These are phyloP conservation scores for Philereme transversata DNA, from an alignment of 2,888 invertebrate genomes.

Conservation along the genomic window DNA sequence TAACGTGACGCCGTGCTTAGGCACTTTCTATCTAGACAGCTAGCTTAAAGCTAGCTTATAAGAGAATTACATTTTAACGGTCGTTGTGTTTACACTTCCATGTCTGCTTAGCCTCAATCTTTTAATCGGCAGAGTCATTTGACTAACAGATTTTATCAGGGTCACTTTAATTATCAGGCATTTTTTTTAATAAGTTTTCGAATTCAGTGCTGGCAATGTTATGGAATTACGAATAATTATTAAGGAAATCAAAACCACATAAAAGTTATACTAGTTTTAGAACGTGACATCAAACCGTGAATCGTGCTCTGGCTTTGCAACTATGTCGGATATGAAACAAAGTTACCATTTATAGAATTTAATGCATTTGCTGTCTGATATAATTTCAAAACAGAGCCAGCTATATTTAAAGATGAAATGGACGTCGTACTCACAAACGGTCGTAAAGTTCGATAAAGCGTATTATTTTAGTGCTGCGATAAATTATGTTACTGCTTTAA, in stretches of 20 bases:
- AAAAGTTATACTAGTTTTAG: constrained; percentile 9
- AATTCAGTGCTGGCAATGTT: constrained; percentile 4
- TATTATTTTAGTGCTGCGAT: constrained; percentile 46
- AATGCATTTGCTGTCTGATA: constrained; percentile 42
- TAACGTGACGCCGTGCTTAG: constrained; percentile 25
- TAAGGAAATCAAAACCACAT: constrained; percentile 3
- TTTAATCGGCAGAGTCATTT: neutral
- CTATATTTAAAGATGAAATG: constrained; percentile 46
- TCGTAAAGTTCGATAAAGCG: constrained; percentile 51
- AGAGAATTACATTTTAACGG: neutral
- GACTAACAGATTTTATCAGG: neutral
- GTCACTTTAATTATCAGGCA: neutral
- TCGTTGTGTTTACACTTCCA: too few relatives aligned
- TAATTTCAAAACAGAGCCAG: constrained; percentile 42
- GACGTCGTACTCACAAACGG: constrained; percentile 43
- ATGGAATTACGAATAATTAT: neutral
- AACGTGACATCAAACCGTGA: constrained; percentile 21
- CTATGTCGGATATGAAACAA: constrained; percentile 20
- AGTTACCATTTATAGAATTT: constrained; percentile 36
- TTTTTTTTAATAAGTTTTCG: neutral
- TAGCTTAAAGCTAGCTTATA: constrained; percentile 12
- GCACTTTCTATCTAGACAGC: constrained; percentile 13
- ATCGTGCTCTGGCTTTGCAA: constrained; percentile 8
- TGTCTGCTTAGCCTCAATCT: too few relatives aligned
- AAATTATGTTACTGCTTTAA: constrained; percentile 47